phyloP scores from a whole-genome alignment of 2,113 vertebrate species.

The Pterocles burchelli region DNA sequence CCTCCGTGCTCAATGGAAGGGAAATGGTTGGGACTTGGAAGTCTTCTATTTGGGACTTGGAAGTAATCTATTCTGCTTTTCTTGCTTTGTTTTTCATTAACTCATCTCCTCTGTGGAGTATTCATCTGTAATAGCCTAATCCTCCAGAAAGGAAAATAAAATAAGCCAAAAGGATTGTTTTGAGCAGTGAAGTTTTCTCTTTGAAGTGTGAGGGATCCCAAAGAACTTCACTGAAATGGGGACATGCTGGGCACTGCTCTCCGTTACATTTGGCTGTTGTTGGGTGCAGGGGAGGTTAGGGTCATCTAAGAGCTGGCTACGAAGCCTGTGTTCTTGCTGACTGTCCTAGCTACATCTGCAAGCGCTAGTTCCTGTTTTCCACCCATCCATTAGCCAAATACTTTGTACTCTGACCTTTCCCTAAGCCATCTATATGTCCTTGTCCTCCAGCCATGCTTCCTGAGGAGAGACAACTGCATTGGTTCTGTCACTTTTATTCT shows the following conservation, averaged over 20 bases:
- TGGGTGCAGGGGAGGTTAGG: not conserved
- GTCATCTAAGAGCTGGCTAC: not conserved
- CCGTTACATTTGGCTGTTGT: not conserved
- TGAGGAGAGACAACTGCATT: rapidly evolving
- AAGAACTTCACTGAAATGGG: not conserved
- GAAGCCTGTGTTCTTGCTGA: not conserved
- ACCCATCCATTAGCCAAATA: not conserved
- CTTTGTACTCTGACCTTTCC: not conserved
- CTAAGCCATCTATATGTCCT: not conserved
- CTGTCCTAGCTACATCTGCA: not conserved
- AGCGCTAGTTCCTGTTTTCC: not conserved
- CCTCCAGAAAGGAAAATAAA: not conserved
- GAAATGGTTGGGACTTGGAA: not conserved
- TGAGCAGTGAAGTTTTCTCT: not conserved
- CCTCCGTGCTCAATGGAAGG: not conserved
- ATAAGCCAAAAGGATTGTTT: not conserved
- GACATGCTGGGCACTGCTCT: not conserved
- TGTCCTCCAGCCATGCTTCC: not conserved
- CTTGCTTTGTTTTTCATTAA: no score
- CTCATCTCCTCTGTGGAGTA: not conserved
- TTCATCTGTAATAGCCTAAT: not conserved
- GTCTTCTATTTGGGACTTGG: not conserved
- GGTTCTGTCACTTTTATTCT: not conserved
- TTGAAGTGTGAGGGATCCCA: rapidly evolving
- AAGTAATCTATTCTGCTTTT: not conserved